Base-by-base conservation (phyloP, 2,113 vertebrate species). In the Stigmatopora nigra region DNA sequence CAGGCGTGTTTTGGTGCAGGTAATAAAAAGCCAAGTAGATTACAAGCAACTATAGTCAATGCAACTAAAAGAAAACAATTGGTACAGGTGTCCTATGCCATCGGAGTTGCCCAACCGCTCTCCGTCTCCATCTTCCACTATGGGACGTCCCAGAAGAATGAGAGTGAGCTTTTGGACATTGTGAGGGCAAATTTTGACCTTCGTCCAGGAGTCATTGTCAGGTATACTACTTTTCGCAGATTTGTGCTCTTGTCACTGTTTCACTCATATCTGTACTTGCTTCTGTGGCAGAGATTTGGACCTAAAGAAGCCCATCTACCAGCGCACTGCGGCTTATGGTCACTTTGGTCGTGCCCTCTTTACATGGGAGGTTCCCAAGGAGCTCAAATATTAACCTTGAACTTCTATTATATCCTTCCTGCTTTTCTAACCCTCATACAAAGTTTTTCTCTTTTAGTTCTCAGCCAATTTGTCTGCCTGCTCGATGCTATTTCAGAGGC, bases 91-190 rank as follows among this genome's bases (percentile, higher is more conserved):
- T 90, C 96, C 0, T 98, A 98, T 0, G 95, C 96, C 63, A 98
- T 98, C 53, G 96, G 96, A 53, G 93, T 98, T 19, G 89, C 96
- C 60, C 92, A 95, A 70, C 96, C 96, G 1, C 81, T 98, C 62
- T 98, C 95, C 31, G 88, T 98, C 80, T 97, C 96, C 78, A 97
- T 98, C 86, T 98, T 98, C 88, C 92, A 95, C 88, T 98, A 97
- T 1, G 96, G 95, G 60, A 96, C 95, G 4, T 98, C 96, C 13
- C 91, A 92, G 85, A 95, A 91, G 88, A 96, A 90, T 0, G 96
- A 98, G 87, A 88, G 84, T 69, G 94, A 98, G 77, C 88, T 98
- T 75, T 83, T 97, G 82, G 93, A 94, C 31, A 93, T 98, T 0
- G 95, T 98, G 71, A 93, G 88, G 86, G 95, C 93, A 87, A 98